A percentile compares a stretch with the other conserved stretches of the same genome.
Conservation (phyloP, 2,888 invertebrate genomes). For the Xylota segnis region DNA sequence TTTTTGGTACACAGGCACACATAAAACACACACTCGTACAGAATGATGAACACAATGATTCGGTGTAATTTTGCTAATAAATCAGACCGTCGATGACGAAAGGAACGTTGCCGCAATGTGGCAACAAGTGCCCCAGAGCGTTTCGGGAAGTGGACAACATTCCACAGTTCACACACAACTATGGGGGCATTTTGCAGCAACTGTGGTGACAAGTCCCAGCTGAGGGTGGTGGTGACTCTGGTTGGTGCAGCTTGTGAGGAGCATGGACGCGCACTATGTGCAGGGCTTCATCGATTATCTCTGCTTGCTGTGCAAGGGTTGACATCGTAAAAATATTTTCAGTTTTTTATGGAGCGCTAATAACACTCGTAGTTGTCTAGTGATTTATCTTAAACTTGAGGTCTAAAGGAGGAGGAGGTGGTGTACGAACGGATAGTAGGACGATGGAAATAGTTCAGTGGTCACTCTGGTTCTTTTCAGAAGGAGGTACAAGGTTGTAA, state of each 20-base stretch:
- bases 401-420: no score
- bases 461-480: no score
- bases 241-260: conserved; percentile 1
- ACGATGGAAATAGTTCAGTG: no score
- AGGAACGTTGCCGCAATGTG: conserved; percentile 70
- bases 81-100: conserved; percentile 73
- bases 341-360: no score
- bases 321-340: no score
- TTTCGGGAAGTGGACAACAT: conserved; percentile 72
- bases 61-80: conserved; percentile 73
- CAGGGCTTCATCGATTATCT: no score
- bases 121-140: conserved; percentile 75
- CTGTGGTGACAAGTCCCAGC: conserved; percentile 49
- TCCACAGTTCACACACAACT: conserved; percentile 51
- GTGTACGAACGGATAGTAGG: no score
- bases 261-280: not conserved
- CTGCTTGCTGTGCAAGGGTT: no score
- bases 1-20: conserved; percentile 30
- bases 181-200: conserved; percentile 39
- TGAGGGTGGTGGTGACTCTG: conserved; percentile 50
- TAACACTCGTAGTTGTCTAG: no score
- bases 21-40: not conserved
- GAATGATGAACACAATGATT: conserved; percentile 59
- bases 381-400: no score
- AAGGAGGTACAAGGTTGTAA: no score